Evolutionary conservation across 2,797 vertebrate genomes (phyloP).

Genomic region (Heterohyrax brucei): DNA sequence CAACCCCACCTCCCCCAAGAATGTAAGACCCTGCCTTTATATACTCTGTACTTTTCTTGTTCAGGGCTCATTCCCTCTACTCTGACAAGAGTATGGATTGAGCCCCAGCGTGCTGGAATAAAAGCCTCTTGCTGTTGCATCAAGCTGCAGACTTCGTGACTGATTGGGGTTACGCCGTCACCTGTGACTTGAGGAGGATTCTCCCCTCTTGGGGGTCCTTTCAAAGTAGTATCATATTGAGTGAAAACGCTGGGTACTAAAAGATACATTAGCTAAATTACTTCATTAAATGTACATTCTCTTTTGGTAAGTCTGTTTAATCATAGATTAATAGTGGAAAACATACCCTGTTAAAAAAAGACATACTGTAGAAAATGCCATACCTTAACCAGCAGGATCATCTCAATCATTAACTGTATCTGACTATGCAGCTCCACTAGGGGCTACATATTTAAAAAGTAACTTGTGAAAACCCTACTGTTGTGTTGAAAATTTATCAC

Average conservation of each 20-base stretch:
- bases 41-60: too few relatives aligned
- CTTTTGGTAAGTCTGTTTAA: not conserved
- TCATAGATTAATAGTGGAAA: slow-evolving; percentile 34
- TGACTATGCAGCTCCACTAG: not conserved
- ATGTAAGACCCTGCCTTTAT: too few relatives aligned
- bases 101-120: too few relatives aligned
- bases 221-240: too few relatives aligned
- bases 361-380: not conserved
- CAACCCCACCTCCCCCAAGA: too few relatives aligned
- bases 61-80: too few relatives aligned
- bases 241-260: slow-evolving; percentile 31
- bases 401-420: slow-evolving; percentile 34
- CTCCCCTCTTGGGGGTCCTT: too few relatives aligned
- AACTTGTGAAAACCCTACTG: slow-evolving; percentile 38
- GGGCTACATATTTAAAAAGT: slow-evolving; percentile 47
- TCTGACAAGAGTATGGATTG: too few relatives aligned
- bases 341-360: not conserved
- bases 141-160: too few relatives aligned
- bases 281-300: not conserved
- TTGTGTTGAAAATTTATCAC: slow-evolving; percentile 72
- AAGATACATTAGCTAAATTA: slow-evolving; percentile 59
- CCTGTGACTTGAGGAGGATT: too few relatives aligned
- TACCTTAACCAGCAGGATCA: slow-evolving; percentile 37
- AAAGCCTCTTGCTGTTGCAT: too few relatives aligned
- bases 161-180: too few relatives aligned